Percentiles rank a stretch among this genome's conserved stretches.
Conservation (phyloP, 2,113 vertebrate genomes). For the Xyrauchen texanus region DNA sequence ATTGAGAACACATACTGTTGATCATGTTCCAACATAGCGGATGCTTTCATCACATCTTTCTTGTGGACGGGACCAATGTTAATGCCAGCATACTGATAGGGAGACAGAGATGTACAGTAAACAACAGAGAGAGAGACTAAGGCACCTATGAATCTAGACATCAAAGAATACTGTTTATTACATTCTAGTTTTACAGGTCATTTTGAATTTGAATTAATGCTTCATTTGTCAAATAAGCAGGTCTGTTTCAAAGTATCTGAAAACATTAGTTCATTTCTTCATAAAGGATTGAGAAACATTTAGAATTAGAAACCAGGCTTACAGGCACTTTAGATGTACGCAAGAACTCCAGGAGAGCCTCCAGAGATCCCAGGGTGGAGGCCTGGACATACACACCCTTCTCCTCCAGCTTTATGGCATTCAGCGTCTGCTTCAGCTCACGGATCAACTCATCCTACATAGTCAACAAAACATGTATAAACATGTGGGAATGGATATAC, state of each 20-base stretch:
- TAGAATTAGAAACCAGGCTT: conserved; percentile 61
- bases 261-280: too few species aligned
- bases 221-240: too few species aligned
- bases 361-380: conserved; percentile 93
- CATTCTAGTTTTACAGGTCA: too few species aligned
- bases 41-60: conserved; percentile 97
- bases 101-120: too few species aligned
- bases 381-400: conserved; percentile 98
- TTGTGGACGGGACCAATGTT: conserved; percentile 99
- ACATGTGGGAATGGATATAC: neutral
- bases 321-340: conserved; percentile 91
- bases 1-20: conserved; percentile 78
- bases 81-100: conserved; percentile 93
- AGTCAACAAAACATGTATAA: neutral
- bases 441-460: conserved; percentile 90
- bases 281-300: too few species aligned
- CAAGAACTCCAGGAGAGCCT: conserved; percentile 95
- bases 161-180: too few species aligned
- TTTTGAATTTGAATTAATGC: too few species aligned
- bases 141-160: too few species aligned
- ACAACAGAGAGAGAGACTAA: too few species aligned
- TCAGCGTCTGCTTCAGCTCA: conserved; percentile 95
- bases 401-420: conserved; percentile 95
- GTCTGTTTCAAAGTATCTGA: too few species aligned
- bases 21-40: conserved; percentile 95